Evolutionary conservation across 2,888 invertebrate species (phyloP), one percentile per base, ranked within the genome.

Genomic region (Limenitis camilla): DNA sequence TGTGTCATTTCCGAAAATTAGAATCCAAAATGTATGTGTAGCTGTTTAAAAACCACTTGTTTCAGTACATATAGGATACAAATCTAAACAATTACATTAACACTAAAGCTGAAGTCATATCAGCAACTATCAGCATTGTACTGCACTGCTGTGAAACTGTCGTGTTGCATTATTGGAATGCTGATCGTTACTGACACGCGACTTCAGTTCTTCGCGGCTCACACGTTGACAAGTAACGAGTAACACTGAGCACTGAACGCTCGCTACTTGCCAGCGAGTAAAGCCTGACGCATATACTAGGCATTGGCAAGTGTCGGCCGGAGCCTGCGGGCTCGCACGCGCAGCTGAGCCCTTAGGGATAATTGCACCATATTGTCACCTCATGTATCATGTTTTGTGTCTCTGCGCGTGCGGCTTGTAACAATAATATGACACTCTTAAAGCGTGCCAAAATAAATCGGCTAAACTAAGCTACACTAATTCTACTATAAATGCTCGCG

Each of bases 261-360:
- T 50, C 36, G 19, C n/a, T 40, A 40, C 44, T 31, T 47, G 11
- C 29, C 27, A 44, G 31, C 36, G 41, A n/a, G 30, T 45, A 50
- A 32, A 42, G 40, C 39, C 9, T 29, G 32, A 43, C 41, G 32
- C 31, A 39, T 46, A 69, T 77, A 80, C 78, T 81, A 82, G 76
- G 81, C 82, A 81, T 83, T 83, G 82, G 82, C 82, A 81, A 82
- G 81, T 76, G 76, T 68, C 65, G 69, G 70, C 72, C 73, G 66
- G 59, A 64, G 65, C 64, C 64, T 36, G 50, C 47, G 49, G 40
- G 52, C 52, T 35, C 59, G 36, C 55, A 38, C 51, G 39, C 41
- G 41, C 46, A 45, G 36, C 48, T 40, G 38, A n/a, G n/a, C 29
- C 7, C 38, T 28, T 45, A 33, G 45, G 9, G 29, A 40, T 10